phyloP scores from a whole-genome alignment of 37 sponge, comb jelly and placozoan genomes.

The Tethya wilhelma region DNA sequence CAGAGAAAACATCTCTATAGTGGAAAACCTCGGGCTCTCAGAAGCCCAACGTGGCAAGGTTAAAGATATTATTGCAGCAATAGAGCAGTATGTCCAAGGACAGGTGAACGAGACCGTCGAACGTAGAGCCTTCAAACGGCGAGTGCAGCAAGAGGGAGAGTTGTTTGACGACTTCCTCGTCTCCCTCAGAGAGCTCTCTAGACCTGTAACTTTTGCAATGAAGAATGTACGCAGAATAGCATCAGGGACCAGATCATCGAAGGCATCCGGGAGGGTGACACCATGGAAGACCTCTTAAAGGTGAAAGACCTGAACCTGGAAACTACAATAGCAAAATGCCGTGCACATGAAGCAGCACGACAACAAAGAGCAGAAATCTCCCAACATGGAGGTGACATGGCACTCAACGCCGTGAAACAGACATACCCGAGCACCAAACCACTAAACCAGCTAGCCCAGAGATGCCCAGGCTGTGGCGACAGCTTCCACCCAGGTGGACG shows the following conservation, averaged over 20 bases:
- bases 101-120: too few species aligned
- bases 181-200: too few species aligned
- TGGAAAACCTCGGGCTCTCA: too few species aligned
- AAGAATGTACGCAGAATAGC: constrained; percentile 32
- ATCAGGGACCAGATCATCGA: constrained; percentile 52
- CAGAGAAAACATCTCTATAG: too few species aligned
- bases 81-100: too few species aligned
- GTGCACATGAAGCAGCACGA: constrained; percentile 41
- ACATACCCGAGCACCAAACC: not conserved
- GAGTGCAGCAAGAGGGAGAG: too few species aligned
- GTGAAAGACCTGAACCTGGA: constrained; percentile 16
- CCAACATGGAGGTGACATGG: too few species aligned
- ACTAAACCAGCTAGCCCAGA: not conserved
- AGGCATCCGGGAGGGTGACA: constrained; percentile 18
- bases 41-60: too few species aligned
- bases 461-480: constrained; percentile 41
- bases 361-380: constrained; percentile 27
- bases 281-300: constrained; percentile 21
- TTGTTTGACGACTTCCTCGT: too few species aligned
- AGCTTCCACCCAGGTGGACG: constrained; percentile 26
- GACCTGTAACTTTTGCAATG: constrained; percentile 46
- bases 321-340: constrained; percentile 18
- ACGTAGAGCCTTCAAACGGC: too few species aligned
- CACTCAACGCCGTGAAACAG: not conserved
- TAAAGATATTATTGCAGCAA: too few species aligned